Conservation (phyloP, 2,113 vertebrate genomes). For the Dicerorhinus sumatrensis region DNA sequence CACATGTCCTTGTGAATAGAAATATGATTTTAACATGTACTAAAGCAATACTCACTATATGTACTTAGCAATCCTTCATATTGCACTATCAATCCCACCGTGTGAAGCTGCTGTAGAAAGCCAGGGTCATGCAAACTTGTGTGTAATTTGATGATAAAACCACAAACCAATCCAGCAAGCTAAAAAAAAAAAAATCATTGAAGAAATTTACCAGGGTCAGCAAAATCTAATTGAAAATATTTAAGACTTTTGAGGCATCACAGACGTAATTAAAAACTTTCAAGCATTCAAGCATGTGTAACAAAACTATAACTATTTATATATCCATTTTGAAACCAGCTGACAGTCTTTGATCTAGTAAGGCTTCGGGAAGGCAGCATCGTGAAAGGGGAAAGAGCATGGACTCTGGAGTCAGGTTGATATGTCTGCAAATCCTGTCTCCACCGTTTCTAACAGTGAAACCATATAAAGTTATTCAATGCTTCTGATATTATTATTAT, state of each 20-base stretch:
- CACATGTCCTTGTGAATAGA: background rate
- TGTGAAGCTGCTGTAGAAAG: conserved; percentile 95
- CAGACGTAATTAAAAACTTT: background rate
- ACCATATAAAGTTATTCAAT: background rate
- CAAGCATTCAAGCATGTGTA: background rate
- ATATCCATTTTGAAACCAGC: background rate
- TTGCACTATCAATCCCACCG: conserved; percentile 94
- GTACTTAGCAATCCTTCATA: conserved; percentile 99
- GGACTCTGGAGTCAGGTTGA: no score
- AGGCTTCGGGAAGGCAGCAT: background rate
- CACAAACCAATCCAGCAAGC: conserved; percentile 96
- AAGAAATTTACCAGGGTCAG: conserved; percentile 35
- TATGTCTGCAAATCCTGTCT: background rate
- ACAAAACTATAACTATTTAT: background rate
- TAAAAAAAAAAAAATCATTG: conserved; percentile 73
- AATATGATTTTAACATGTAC: background rate
- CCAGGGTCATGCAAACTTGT: conserved; percentile 93
- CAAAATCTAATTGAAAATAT: background rate
- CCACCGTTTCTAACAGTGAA: background rate
- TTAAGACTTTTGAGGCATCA: background rate
- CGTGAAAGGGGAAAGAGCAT: no score
- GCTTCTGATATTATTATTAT: background rate
- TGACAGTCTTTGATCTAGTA: background rate
- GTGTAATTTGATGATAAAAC: conserved; percentile 96
- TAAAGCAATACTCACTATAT: conserved; percentile 92